Evolutionary conservation across 2,797 vertebrate species (phyloP).

Genomic region (Sebastes oblongus): DNA sequence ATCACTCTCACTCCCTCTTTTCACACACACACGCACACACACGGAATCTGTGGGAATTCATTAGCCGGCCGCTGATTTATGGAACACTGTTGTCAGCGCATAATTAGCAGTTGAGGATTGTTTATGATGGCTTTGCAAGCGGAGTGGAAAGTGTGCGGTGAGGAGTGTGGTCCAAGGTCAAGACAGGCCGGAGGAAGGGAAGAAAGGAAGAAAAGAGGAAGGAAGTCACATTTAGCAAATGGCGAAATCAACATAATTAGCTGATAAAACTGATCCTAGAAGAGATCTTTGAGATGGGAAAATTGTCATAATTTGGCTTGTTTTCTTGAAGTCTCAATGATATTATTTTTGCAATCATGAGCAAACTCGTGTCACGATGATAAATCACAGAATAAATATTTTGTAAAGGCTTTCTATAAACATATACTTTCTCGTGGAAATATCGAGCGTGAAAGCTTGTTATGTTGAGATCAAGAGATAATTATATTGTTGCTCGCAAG

Average conservation of each 20-base stretch:
- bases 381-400: not conserved
- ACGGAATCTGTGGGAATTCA: slow-evolving; percentile 61
- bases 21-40: slow-evolving; percentile 10
- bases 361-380: not conserved
- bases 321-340: not conserved
- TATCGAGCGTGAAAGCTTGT: not conserved
- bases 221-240: not conserved
- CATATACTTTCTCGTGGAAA: not conserved
- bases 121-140: slow-evolving; percentile 62
- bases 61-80: slow-evolving; percentile 67
- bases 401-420: not conserved
- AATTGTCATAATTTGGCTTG: not conserved
- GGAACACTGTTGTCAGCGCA: slow-evolving; percentile 62
- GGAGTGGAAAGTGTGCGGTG: slow-evolving; percentile 39
- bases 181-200: not conserved
- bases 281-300: not conserved
- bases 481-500: slow-evolving; percentile 14
- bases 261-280: not conserved
- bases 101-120: slow-evolving; percentile 74
- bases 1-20: not conserved
- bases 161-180: slow-evolving; percentile 33
- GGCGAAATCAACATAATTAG: not conserved
- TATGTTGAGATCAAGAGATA: slow-evolving; percentile 16
- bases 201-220: not conserved
- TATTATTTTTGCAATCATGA: not conserved